A percentile compares a stretch with the other conserved stretches of the same genome.
phyloP scores from a whole-genome alignment of 1,140 invertebrate species.

The Drosophila leontia region DNA sequence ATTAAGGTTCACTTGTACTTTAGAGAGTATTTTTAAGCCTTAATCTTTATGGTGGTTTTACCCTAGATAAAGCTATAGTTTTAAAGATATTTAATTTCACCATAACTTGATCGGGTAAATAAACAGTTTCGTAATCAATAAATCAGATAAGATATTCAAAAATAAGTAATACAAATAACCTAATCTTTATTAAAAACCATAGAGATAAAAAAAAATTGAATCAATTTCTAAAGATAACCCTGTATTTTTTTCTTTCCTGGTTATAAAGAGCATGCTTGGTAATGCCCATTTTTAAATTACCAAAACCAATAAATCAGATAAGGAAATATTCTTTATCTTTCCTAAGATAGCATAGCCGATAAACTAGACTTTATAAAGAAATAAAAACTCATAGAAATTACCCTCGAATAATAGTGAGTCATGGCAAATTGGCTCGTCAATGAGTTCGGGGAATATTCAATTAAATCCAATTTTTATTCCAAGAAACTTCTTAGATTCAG shows the following conservation, averaged over 20 bases:
- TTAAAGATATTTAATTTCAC: constrained; percentile 23
- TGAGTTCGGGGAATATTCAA: constrained; percentile 18
- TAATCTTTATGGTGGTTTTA: constrained; percentile 12
- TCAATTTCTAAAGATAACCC: constrained; percentile 15
- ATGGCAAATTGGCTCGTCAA: constrained; percentile 17
- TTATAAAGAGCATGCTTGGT: constrained; percentile 7
- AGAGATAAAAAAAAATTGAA: constrained; percentile 14
- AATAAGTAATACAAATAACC: constrained; percentile 13
- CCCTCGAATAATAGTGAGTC: constrained; percentile 27
- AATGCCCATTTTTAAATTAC: constrained; percentile 16
- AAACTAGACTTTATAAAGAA: constrained; percentile 31
- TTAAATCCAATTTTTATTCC: not conserved
- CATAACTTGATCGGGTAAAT: not conserved
- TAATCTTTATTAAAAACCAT: constrained; percentile 20
- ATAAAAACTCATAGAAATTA: constrained; percentile 22
- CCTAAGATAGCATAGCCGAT: constrained; percentile 19
- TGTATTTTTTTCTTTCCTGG: not conserved
- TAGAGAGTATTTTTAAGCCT: not conserved
- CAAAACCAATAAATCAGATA: constrained; percentile 41
- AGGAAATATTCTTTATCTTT: constrained; percentile 26
- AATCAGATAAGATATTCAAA: constrained; percentile 34
- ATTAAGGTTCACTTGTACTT: not conserved
- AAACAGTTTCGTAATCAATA: constrained; percentile 20
- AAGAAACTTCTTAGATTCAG: not conserved
- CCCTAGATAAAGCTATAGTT: constrained; percentile 6